phyloP scores from a whole-genome alignment of 2,888 invertebrate species.

The Parochlus steinenii region DNA sequence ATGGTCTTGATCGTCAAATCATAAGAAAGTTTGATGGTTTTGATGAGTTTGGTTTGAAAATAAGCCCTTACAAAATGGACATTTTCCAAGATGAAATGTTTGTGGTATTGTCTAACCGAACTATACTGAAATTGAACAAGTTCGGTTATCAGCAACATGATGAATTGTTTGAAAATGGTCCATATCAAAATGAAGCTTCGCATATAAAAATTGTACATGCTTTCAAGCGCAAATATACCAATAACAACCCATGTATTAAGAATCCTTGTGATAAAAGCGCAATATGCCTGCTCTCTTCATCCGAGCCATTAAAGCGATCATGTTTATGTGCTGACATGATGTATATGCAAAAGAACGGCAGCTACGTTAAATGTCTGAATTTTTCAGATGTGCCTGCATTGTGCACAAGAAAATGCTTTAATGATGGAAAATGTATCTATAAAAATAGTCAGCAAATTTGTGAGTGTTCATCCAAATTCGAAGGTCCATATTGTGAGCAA shows the following conservation, averaged over 20 bases:
- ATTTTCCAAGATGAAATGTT: constrained; percentile 56
- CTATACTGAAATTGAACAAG: constrained; percentile 46
- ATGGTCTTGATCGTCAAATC: constrained; percentile 48
- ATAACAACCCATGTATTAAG: constrained; percentile 40
- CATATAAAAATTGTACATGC: constrained; percentile 52
- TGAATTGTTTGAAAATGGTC: constrained; percentile 30
- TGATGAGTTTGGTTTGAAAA: constrained; percentile 26
- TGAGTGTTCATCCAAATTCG: constrained; percentile 44
- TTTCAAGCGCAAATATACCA: constrained; percentile 38
- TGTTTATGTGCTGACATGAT: constrained; percentile 38
- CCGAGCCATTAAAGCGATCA: constrained; percentile 26
- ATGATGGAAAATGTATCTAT: constrained; percentile 42
- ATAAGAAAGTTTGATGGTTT: constrained; percentile 37
- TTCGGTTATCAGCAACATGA: constrained; percentile 32
- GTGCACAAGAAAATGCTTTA: constrained; percentile 16
- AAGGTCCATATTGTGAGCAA: constrained; percentile 48
- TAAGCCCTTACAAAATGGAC: constrained; percentile 52
- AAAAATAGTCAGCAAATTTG: constrained; percentile 40
- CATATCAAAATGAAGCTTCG: constrained; percentile 39
- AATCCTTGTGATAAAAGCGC: constrained; percentile 44
- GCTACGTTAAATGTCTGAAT: neutral
- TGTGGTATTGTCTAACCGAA: constrained; percentile 45
- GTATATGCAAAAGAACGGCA: constrained; percentile 8
- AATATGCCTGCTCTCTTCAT: constrained; percentile 38
- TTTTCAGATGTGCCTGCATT: neutral